Percentiles rank a stretch among this genome's conserved stretches.
Conservation (phyloP, 1,140 invertebrate genomes). For the Orius laevigatus region DNA sequence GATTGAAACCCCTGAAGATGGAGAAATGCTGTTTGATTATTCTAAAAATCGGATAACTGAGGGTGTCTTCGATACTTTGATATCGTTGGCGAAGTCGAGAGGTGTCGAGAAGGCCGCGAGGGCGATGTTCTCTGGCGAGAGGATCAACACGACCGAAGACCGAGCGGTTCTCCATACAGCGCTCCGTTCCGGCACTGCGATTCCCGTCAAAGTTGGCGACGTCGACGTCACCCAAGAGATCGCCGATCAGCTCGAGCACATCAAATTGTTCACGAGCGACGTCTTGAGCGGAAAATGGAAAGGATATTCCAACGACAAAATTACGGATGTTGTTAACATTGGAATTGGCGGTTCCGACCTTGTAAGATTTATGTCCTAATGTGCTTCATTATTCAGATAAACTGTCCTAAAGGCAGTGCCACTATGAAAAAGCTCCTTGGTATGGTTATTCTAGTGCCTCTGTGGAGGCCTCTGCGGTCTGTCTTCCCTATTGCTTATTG, state of each 20-base stretch:
- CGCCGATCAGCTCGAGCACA: constrained; percentile 79
- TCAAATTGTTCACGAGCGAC: constrained; percentile 79
- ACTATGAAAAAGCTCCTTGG: too few species aligned
- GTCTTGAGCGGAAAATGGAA: constrained; percentile 59
- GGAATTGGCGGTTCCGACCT: constrained; percentile 99
- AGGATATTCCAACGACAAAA: constrained; percentile 85
- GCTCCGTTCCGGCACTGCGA: constrained; percentile 69
- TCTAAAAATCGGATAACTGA: constrained; percentile 90
- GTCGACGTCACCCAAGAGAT: constrained; percentile 91
- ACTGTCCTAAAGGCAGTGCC: too few species aligned
- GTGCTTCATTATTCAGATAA: too few species aligned
- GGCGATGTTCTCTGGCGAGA: constrained; percentile 87
- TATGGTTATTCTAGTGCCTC: too few species aligned
- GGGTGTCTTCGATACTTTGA: constrained; percentile 30
- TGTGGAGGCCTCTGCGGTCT: too few species aligned
- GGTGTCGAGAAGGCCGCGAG: constrained; percentile 71
- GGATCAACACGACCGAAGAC: constrained; percentile 97
- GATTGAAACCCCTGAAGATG: constrained; percentile 61
- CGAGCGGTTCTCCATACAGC: constrained; percentile 91
- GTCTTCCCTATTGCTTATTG: too few species aligned
- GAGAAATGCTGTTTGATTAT: constrained; percentile 81
- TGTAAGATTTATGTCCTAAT: constrained; percentile 35
- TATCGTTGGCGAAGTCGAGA: constrained; percentile 52
- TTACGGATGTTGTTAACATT: constrained; percentile 98
- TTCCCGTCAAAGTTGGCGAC: constrained; percentile 66